Base-by-base conservation (phyloP, 35 echinoderm and acorn worm species). In the Patiria miniata region DNA sequence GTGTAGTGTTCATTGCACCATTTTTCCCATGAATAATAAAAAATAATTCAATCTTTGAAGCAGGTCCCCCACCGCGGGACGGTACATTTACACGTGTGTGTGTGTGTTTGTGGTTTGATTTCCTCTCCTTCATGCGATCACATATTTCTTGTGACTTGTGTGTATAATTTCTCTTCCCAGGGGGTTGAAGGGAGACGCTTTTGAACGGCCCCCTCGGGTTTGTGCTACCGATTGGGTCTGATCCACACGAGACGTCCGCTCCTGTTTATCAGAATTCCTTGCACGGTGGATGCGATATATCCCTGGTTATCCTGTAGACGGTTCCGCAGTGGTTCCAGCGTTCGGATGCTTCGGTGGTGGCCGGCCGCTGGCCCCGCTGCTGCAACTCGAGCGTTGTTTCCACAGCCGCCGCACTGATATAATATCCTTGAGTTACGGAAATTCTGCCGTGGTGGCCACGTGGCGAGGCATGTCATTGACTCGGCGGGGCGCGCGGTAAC, bases 1-100 rank as follows among this genome's bases (percentile, higher is more conserved):
- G 65, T 73, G 65, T 73, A 73, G 65, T 73, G 65, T 73, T 73
- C 65, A 73, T 73, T 73, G 65, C 65, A 73, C 65, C 65, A 73
- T 73, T 26, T 73, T 73, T 73, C 65, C 65, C 65, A 73, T 73
- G 26, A 73, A 73, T 73, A 73, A 73, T 73, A 73, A 73, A n/a
- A 47, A 32, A 73, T 73, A 73, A 73, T 73, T 73, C 65, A 73
- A 73, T 73, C 26, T 30, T 73, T n/a, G n/a, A 36, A 2, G 65
- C 65, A 10, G 65, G 65, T 73, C 65, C 26, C 65, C 65, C 26
- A 73, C 65, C 65, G 34, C 26, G 65, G 34, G 65, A 34, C 65
- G 65, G 65, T 73, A 47, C 65, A 73, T 73, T 73, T 73, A 73
- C 65, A 73, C 34, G 26, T 47, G 42, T 47, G 42, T 6, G 42